phyloP scores from a whole-genome alignment of 2,113 vertebrate species.

The Grammomys dolichurus region DNA sequence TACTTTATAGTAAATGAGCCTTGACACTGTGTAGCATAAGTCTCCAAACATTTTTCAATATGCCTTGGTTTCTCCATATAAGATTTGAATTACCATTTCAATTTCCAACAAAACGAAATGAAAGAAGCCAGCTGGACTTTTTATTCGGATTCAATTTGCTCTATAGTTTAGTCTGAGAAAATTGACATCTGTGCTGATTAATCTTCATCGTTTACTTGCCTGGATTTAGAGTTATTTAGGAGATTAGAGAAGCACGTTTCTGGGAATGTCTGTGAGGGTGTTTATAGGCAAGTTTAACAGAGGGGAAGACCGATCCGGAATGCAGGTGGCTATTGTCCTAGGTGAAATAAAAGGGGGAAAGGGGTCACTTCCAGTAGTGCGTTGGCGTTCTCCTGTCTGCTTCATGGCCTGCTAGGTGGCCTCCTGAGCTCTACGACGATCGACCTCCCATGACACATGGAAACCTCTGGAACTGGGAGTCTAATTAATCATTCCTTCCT shows the following conservation, averaged over 20 bases:
- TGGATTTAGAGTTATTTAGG: neutral
- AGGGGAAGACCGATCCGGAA: neutral
- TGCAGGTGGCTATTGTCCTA: too few relatives aligned
- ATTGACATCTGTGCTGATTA: neutral
- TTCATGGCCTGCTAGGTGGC: neutral
- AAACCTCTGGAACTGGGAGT: neutral
- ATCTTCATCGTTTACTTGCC: neutral
- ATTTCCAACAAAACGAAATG: neutral
- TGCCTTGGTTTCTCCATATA: neutral
- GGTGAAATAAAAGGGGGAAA: neutral
- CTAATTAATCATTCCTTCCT: neutral
- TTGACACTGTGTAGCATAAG: neutral
- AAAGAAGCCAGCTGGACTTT: neutral
- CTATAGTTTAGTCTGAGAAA: neutral
- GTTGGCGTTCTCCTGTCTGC: neutral
- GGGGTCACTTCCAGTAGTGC: too few relatives aligned
- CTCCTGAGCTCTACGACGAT: too few relatives aligned
- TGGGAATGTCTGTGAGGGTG: neutral
- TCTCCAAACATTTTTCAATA: neutral
- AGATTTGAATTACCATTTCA: constrained; percentile 3
- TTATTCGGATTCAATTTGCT: neutral
- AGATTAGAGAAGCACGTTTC: neutral
- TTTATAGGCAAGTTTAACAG: neutral
- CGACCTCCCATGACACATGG: too few relatives aligned
- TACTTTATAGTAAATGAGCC: neutral